phyloP scores from a whole-genome alignment of 2,888 invertebrate species.

The Leucozona laternaria region DNA sequence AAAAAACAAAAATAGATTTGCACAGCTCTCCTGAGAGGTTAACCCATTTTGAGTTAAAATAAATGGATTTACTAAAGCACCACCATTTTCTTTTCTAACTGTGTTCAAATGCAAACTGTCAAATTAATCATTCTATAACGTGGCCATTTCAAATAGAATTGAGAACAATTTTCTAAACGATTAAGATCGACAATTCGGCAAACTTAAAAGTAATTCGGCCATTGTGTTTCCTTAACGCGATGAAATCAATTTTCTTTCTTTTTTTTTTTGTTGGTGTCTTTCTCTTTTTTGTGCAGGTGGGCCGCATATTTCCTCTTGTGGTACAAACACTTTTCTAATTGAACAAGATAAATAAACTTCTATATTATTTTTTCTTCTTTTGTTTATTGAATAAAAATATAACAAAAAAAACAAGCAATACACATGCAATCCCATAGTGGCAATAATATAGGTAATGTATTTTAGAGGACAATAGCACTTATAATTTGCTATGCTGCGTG shows the following conservation, averaged over 20 bases:
- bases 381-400: neutral
- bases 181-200: slow-evolving; percentile 56
- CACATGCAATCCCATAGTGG: slow-evolving; percentile 29
- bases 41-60: neutral
- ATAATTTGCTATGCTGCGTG: slow-evolving; percentile 61
- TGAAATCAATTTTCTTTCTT: slow-evolving; percentile 48
- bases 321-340: slow-evolving; percentile 61
- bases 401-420: slow-evolving; percentile 13
- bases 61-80: neutral
- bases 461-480: slow-evolving; percentile 73
- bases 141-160: slow-evolving; percentile 5
- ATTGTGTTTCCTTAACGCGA: slow-evolving; percentile 57
- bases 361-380: neutral
- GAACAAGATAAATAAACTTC: slow-evolving; percentile 43
- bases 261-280: neutral
- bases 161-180: slow-evolving; percentile 45
- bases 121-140: slow-evolving; percentile 35
- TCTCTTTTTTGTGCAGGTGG: neutral
- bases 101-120: slow-evolving; percentile 10
- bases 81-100: neutral
- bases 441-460: slow-evolving; percentile 40
- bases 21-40: no score
- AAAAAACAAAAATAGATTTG: no score
- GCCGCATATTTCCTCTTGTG: slow-evolving; percentile 47
- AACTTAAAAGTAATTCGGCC: slow-evolving; percentile 25